phyloP scores from a whole-genome alignment of 2,113 vertebrate genomes.

The Noctilio leporinus region DNA sequence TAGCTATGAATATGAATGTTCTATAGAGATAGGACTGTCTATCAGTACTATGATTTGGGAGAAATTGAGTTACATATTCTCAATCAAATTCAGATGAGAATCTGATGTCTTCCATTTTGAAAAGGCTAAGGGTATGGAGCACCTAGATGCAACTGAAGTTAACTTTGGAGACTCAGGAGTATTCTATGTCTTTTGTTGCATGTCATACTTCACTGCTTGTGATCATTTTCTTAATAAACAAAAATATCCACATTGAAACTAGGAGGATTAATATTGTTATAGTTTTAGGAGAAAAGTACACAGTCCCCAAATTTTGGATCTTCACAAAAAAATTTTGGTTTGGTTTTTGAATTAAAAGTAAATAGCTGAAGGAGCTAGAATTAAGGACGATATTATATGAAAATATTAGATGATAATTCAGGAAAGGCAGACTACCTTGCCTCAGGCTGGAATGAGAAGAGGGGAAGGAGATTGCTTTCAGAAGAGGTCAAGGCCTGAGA shows the following conservation, averaged over 20 bases:
- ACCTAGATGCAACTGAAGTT: neutral
- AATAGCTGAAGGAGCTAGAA: neutral
- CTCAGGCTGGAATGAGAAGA: neutral
- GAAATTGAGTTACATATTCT: neutral
- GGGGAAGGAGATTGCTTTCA: rapidly evolving
- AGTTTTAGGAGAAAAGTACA: neutral
- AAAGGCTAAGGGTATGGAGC: neutral
- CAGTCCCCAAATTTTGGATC: neutral
- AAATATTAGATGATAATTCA: neutral
- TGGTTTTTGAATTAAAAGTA: neutral
- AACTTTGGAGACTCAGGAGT: neutral
- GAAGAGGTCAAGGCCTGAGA: neutral
- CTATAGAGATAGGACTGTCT: neutral
- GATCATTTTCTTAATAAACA: neutral
- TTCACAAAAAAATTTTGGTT: neutral
- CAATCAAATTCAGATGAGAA: neutral
- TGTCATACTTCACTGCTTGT: neutral
- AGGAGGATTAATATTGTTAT: neutral
- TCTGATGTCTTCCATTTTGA: neutral
- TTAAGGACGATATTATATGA: neutral
- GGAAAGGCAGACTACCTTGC: neutral
- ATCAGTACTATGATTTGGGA: neutral
- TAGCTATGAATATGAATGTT: neutral
- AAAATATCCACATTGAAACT: neutral
- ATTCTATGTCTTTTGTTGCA: neutral